Percentiles rank a stretch among this genome's conserved stretches.
Evolutionary conservation across 2,113 vertebrate species (phyloP).

Genomic region (Rhegmatorhina hoffmannsi): DNA sequence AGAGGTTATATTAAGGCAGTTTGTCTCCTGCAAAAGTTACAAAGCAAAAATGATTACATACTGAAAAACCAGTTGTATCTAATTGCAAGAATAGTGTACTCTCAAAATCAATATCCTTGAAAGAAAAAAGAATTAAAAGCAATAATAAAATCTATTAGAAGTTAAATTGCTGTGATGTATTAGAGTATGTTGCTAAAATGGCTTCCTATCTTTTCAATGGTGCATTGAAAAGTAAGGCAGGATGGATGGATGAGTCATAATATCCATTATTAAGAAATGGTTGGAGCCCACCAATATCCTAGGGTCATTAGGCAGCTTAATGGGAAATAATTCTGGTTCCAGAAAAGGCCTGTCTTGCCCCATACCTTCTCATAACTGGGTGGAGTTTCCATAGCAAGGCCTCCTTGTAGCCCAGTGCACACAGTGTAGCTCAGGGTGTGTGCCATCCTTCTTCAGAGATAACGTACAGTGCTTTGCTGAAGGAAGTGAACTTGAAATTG

Average conservation of each 20-base stretch:
- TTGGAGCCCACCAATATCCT: not conserved
- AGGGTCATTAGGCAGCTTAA: constrained; percentile 43
- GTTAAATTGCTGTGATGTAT: constrained; percentile 49
- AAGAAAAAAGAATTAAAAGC: constrained; percentile 53
- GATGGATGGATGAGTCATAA: constrained; percentile 22
- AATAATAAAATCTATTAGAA: constrained; percentile 55
- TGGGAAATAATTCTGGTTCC: constrained; percentile 31
- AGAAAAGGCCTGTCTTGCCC: not conserved
- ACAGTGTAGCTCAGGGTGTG: not conserved
- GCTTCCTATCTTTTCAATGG: constrained; percentile 20
- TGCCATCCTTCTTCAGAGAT: not conserved
- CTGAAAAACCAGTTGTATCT: constrained; percentile 33
- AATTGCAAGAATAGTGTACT: constrained; percentile 34
- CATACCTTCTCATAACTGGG: not conserved
- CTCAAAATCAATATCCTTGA: constrained; percentile 57
- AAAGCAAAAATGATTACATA: constrained; percentile 44
- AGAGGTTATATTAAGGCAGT: constrained; percentile 41
- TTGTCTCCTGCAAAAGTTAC: constrained; percentile 43
- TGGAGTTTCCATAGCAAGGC: not conserved
- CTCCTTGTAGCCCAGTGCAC: not conserved
- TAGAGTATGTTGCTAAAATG: constrained; percentile 20
- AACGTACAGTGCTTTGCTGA: not conserved
- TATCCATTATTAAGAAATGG: constrained; percentile 31
- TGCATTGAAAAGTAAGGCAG: constrained; percentile 6
- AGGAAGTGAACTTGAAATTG: not conserved